These are phyloP conservation scores for Drosophila bocki DNA, from an alignment of 1,140 invertebrate genomes.

Conservation along the genomic window DNA sequence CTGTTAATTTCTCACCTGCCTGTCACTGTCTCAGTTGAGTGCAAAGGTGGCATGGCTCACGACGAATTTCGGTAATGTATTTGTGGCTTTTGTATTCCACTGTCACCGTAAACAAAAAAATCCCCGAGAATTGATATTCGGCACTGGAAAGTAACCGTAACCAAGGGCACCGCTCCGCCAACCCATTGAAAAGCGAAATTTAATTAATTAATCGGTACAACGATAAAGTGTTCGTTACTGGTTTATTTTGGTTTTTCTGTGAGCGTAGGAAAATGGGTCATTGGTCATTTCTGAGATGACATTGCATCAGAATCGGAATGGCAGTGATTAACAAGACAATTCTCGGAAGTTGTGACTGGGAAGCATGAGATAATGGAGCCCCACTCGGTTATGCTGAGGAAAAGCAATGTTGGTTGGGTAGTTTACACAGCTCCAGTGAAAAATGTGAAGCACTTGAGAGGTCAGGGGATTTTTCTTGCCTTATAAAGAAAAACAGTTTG, in stretches of 20 bases:
- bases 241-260: too few species aligned
- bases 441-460: constrained; percentile 10
- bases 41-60: constrained; percentile 15
- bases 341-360: constrained; percentile 36
- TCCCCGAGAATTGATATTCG: constrained; percentile 59
- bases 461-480: constrained; percentile 11
- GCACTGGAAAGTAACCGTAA: constrained; percentile 39
- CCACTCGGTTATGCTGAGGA: constrained; percentile 11
- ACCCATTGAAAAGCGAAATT: constrained; percentile 45
- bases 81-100: constrained; percentile 17
- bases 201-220: constrained; percentile 25
- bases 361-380: constrained; percentile 13
- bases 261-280: constrained; percentile 49
- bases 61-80: constrained; percentile 24
- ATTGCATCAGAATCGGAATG: constrained; percentile 12
- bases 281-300: constrained; percentile 2
- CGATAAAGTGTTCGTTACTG: too few species aligned
- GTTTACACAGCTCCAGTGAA: constrained; percentile 20
- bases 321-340: constrained; percentile 24
- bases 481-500: constrained; percentile 8
- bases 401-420: constrained; percentile 5
- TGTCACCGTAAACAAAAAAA: constrained; percentile 51
- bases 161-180: constrained; percentile 33
- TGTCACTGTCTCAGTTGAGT: constrained; percentile 3
- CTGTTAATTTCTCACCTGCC: neutral